These are phyloP conservation scores for Falco cherrug DNA, from an alignment of 2,797 vertebrate species.

Conservation along the genomic window DNA sequence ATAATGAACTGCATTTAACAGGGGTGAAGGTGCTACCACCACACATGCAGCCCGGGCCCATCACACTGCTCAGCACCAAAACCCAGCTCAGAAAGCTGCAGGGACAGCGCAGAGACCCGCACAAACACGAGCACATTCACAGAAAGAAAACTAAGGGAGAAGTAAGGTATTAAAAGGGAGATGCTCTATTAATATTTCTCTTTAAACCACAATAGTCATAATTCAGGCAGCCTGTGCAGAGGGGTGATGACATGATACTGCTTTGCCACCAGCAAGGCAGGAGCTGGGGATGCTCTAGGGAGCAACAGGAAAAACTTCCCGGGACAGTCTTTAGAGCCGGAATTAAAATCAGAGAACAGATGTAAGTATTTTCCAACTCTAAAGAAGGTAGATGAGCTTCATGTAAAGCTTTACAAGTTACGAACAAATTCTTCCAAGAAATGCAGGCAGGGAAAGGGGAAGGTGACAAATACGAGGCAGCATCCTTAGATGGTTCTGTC, in stretches of 20 bases:
- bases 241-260: neutral
- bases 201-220: neutral
- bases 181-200: neutral
- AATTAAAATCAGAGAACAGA: neutral
- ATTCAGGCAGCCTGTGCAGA: neutral
- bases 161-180: neutral
- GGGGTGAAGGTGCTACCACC: neutral
- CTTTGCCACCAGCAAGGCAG: neutral
- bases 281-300: neutral
- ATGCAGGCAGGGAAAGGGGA: neutral
- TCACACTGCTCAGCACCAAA: neutral
- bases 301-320: neutral
- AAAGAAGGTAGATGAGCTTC: neutral
- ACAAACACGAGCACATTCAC: neutral
- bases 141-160: neutral
- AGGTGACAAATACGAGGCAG: neutral
- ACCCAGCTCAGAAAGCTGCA: neutral
- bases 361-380: neutral
- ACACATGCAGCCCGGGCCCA: neutral
- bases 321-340: neutral
- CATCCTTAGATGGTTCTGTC: neutral
- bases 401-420: neutral
- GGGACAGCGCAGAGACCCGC: neutral
- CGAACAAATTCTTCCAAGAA: neutral
- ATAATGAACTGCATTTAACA: neutral